phyloP scores from a whole-genome alignment of 2,113 vertebrate genomes.

The Phoxinus phoxinus region DNA sequence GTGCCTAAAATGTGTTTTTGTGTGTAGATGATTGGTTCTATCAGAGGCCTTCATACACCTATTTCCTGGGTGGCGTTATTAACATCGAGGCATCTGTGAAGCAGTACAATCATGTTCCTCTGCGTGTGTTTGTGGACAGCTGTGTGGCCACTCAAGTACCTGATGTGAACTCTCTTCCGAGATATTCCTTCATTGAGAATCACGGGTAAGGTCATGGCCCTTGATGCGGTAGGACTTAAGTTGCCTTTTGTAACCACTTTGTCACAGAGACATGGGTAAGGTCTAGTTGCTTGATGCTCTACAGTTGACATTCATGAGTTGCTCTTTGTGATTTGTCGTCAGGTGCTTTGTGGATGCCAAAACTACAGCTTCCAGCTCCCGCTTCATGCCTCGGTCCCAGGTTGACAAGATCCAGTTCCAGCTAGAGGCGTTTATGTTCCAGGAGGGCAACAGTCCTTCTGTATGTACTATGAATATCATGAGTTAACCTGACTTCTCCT shows the following conservation, averaged over 20 bases:
- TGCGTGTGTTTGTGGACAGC: slow-evolving; percentile 66
- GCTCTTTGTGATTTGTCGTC: not conserved
- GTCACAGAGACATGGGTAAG: too few relatives aligned
- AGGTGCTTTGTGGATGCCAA: slow-evolving; percentile 68
- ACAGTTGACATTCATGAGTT: too few relatives aligned
- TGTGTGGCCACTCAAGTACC: slow-evolving; percentile 65
- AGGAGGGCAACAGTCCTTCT: slow-evolving; percentile 49
- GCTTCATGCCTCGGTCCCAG: slow-evolving; percentile 59
- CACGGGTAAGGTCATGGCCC: slow-evolving; percentile 57
- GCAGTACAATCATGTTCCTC: slow-evolving; percentile 63
- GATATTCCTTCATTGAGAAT: slow-evolving; percentile 69
- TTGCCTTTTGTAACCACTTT: too few relatives aligned
- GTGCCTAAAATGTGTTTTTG: not conserved
- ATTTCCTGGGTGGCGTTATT: too few relatives aligned
- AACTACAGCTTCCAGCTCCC: slow-evolving; percentile 62
- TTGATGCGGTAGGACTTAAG: too few relatives aligned
- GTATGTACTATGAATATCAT: not conserved
- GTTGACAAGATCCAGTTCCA: slow-evolving; percentile 62
- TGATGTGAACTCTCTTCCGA: slow-evolving; percentile 57
- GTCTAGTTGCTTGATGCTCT: too few relatives aligned
- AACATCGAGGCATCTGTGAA: not conserved
- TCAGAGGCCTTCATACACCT: slow-evolving; percentile 25
- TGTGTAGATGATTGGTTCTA: slow-evolving; percentile 56
- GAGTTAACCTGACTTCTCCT: too few relatives aligned
- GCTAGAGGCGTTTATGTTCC: slow-evolving; percentile 69